A percentile compares a stretch with the other conserved stretches of the same genome.
Evolutionary conservation across 2,797 vertebrate species (phyloP).

Genomic region (Furcifer pardalis): DNA sequence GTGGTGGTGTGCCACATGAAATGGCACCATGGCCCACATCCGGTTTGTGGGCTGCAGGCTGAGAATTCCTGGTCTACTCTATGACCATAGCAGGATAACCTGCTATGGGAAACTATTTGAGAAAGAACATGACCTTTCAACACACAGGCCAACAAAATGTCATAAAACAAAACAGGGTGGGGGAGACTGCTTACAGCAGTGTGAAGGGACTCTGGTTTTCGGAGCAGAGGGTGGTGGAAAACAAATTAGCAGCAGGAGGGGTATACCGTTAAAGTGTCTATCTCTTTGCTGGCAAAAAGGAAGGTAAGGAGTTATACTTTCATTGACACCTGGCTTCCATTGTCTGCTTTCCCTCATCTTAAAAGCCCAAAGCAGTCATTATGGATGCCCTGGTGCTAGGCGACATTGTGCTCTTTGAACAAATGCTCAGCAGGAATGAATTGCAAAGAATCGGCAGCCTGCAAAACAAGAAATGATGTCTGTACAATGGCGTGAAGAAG

Average conservation of each 20-base stretch:
- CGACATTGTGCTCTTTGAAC: conserved; percentile 63
- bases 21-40: too few species aligned
- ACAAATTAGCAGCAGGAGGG: conserved; percentile 57
- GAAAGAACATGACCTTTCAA: conserved; percentile 12
- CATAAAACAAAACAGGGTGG: background rate
- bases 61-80: too few species aligned
- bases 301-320: conserved; percentile 53
- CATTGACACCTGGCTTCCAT: conserved; percentile 53
- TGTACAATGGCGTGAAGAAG: conserved; percentile 28
- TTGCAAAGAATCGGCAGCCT: conserved; percentile 56
- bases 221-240: conserved; percentile 55
- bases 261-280: conserved; percentile 57
- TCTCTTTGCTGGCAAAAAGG: conserved; percentile 51
- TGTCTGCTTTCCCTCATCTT: conserved; percentile 61
- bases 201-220: conserved; percentile 55
- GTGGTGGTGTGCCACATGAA: too few species aligned
- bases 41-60: too few species aligned
- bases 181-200: conserved; percentile 44
- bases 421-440: conserved; percentile 56
- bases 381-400: conserved; percentile 60
- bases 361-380: conserved; percentile 64
- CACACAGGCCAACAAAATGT: background rate
- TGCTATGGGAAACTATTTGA: too few species aligned
- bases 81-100: too few species aligned
- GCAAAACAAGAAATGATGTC: conserved; percentile 34